Evolutionary conservation across 2,113 vertebrate genomes (phyloP).

Genomic region (Grammomys surdaster): DNA sequence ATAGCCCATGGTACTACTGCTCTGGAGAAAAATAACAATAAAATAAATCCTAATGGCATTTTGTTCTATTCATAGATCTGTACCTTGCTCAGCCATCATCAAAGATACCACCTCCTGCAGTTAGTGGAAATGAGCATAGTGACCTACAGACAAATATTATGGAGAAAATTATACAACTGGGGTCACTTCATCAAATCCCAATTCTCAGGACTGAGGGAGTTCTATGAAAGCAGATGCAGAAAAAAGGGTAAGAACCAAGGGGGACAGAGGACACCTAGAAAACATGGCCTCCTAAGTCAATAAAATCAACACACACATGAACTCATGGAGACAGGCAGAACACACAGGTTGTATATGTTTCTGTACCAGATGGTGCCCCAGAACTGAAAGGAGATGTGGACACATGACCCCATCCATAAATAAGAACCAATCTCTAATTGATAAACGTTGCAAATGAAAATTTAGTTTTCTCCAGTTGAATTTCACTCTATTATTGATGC

Average conservation of each 20-base stretch:
- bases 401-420: neutral
- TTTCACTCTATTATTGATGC: neutral
- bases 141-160: neutral
- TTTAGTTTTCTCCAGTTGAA: neutral
- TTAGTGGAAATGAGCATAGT: neutral
- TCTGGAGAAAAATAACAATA: neutral
- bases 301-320: neutral
- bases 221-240: neutral
- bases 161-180: neutral
- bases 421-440: neutral
- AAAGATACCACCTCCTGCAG: neutral
- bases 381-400: neutral
- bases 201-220: neutral
- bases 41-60: neutral
- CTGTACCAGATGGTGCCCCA: neutral
- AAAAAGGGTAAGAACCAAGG: neutral
- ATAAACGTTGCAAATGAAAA: neutral
- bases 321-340: neutral
- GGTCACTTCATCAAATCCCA: neutral
- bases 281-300: neutral
- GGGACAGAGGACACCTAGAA: neutral
- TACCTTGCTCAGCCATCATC: neutral
- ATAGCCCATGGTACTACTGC: neutral
- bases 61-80: neutral
- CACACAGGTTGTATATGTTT: neutral